phyloP scores from a whole-genome alignment of 2,888 invertebrate species.

The Ernsta delagoae region DNA sequence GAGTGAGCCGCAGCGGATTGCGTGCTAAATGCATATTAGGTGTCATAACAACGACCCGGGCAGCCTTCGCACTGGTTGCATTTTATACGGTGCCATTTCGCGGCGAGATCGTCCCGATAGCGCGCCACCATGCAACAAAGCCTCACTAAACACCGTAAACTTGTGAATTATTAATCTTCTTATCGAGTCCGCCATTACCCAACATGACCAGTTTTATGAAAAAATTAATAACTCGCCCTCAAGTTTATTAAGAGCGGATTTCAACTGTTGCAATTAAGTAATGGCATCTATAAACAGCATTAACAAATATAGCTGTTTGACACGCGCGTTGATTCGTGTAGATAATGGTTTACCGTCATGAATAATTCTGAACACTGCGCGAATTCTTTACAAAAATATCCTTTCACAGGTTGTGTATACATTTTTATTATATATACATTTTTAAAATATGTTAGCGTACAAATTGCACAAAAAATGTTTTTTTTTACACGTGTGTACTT shows the following conservation, averaged over 20 bases:
- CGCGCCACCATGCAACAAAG: constrained; percentile 72
- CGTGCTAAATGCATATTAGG: constrained; percentile 79
- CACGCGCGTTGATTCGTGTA: constrained; percentile 20
- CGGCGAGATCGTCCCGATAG: constrained; percentile 69
- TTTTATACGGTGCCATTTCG: constrained; percentile 67
- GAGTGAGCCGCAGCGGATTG: constrained; percentile 62
- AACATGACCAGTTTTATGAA: constrained; percentile 75
- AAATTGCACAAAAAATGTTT: too few species aligned
- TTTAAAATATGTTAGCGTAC: too few species aligned
- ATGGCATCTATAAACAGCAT: constrained; percentile 38
- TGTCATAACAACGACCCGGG: constrained; percentile 71
- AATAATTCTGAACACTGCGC: not conserved
- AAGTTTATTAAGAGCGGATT: constrained; percentile 64
- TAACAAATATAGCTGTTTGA: constrained; percentile 18
- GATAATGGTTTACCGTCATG: constrained; percentile 4
- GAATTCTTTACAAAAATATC: too few species aligned
- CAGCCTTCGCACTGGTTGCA: constrained; percentile 67
- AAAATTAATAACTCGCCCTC: constrained; percentile 77
- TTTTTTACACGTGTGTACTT: not conserved
- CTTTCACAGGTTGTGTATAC: too few species aligned
- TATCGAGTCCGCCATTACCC: constrained; percentile 63
- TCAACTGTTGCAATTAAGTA: constrained; percentile 44
- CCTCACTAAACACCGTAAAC: constrained; percentile 80
- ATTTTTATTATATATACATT: too few species aligned
- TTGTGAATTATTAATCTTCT: constrained; percentile 83